phyloP scores from a whole-genome alignment of 2,888 invertebrate species.

The Cephus rjabovi region DNA sequence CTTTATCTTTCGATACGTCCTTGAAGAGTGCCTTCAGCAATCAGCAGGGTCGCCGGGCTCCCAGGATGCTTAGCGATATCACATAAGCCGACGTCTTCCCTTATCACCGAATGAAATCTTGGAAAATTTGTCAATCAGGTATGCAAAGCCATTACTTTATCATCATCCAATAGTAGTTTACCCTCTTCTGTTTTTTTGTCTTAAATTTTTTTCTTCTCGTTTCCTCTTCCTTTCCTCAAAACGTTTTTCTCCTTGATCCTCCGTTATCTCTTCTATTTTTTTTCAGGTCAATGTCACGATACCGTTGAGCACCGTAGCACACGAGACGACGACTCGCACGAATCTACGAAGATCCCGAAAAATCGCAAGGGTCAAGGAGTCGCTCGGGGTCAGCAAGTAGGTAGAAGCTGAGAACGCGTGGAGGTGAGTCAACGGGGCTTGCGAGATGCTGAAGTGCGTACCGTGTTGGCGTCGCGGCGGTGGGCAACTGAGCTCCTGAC shows the following conservation, averaged over 20 bases:
- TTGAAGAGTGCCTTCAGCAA: neutral
- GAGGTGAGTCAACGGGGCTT: conserved; percentile 13
- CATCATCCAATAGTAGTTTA: neutral
- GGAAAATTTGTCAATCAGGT: neutral
- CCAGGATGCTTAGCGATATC: neutral
- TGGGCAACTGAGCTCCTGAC: conserved; percentile 61
- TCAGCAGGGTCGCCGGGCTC: neutral
- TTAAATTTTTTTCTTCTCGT: neutral
- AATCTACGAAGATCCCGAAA: neutral
- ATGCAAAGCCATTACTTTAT: neutral
- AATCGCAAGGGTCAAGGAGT: neutral
- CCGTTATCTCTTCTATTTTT: neutral
- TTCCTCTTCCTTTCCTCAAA: neutral
- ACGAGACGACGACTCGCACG: neutral
- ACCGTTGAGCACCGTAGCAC: neutral
- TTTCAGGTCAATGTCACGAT: neutral
- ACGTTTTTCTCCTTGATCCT: neutral
- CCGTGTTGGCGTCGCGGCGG: conserved; percentile 64
- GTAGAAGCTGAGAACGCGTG: neutral
- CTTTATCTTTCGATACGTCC: neutral
- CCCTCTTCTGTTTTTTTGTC: neutral
- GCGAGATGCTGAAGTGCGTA: conserved; percentile 30
- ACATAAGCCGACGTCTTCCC: neutral
- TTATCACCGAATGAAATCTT: neutral
- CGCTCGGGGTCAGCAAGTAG: neutral